phyloP scores from a whole-genome alignment of 2,888 invertebrate species.

The Cephus nigrinus region DNA sequence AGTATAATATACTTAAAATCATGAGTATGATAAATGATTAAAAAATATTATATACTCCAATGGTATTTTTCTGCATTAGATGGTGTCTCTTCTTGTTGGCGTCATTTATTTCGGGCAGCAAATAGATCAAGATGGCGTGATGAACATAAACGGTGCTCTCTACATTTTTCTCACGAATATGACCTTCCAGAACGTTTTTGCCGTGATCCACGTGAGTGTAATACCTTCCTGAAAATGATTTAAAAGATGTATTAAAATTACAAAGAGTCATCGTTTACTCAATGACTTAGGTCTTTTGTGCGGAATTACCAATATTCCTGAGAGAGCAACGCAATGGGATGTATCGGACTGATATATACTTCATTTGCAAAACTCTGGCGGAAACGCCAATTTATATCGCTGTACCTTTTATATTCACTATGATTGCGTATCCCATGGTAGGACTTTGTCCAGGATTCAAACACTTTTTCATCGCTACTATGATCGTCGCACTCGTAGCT shows the following conservation, averaged over 20 bases:
- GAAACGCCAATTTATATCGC: conserved; percentile 88
- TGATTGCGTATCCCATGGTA: conserved; percentile 89
- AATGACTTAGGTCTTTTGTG: conserved; percentile 81
- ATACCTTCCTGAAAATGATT: neutral
- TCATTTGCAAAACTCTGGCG: conserved; percentile 88
- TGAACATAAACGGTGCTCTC: conserved; percentile 93
- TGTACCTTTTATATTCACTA: conserved; percentile 84
- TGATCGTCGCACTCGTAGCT: conserved; percentile 83
- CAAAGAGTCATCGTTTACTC: neutral
- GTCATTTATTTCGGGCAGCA: conserved; percentile 87
- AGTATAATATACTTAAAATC: conserved; percentile 59
- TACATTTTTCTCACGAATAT: conserved; percentile 92
- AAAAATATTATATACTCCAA: conserved; percentile 4
- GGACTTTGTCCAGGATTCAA: conserved; percentile 79
- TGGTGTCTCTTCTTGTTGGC: conserved; percentile 89
- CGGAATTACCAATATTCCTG: conserved; percentile 89
- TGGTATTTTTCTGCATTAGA: conserved; percentile 69
- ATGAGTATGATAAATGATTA: neutral
- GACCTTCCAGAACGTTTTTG: conserved; percentile 96
- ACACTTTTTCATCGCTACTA: conserved; percentile 79
- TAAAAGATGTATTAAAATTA: neutral
- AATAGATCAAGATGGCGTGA: conserved; percentile 87
- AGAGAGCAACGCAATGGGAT: conserved; percentile 90
- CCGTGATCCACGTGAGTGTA: conserved; percentile 87
- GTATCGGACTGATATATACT: conserved; percentile 92